phyloP scores from a whole-genome alignment of 2,797 vertebrate genomes.

The Fundulus diaphanus region DNA sequence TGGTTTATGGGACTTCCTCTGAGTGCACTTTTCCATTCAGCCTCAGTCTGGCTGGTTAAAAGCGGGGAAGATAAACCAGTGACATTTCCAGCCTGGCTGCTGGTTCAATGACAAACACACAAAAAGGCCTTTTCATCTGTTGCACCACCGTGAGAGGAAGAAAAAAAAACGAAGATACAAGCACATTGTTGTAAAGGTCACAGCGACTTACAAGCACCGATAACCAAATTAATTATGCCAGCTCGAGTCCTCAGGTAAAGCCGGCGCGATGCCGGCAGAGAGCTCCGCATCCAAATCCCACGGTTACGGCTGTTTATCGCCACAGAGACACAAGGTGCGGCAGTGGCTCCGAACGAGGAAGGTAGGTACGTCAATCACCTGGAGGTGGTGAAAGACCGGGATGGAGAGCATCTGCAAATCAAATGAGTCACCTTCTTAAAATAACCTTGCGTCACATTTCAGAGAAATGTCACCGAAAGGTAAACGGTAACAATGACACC shows the following conservation, averaged over 20 bases:
- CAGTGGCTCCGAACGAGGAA: conserved; percentile 59
- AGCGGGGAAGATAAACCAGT: conserved; percentile 61
- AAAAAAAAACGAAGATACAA: conserved; percentile 59
- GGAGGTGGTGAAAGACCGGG: conserved; percentile 40
- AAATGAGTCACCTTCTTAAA: conserved; percentile 72
- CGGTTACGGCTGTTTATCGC: conserved; percentile 57
- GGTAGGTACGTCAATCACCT: conserved; percentile 75
- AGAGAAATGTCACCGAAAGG: conserved; percentile 68
- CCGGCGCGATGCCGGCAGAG: conserved; percentile 51
- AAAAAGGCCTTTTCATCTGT: conserved; percentile 62
- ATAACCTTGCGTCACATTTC: conserved; percentile 63
- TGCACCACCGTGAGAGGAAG: conserved; percentile 51
- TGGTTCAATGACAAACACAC: conserved; percentile 59
- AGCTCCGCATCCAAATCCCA: conserved; percentile 62
- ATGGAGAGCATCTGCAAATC: conserved; percentile 68
- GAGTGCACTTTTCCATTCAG: conserved; percentile 42
- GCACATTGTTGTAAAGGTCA: conserved; percentile 82
- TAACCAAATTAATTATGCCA: conserved; percentile 81
- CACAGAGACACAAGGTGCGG: conserved; percentile 25
- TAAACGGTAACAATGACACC: conserved; percentile 50
- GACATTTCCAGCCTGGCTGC: conserved; percentile 79
- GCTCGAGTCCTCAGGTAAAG: conserved; percentile 51
- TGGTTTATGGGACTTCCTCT: conserved; percentile 43
- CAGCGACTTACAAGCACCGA: conserved; percentile 77
- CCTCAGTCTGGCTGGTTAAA: conserved; percentile 32